Conservation (phyloP, 1,140 invertebrate species). For the Drosophila rhopaloa region DNA sequence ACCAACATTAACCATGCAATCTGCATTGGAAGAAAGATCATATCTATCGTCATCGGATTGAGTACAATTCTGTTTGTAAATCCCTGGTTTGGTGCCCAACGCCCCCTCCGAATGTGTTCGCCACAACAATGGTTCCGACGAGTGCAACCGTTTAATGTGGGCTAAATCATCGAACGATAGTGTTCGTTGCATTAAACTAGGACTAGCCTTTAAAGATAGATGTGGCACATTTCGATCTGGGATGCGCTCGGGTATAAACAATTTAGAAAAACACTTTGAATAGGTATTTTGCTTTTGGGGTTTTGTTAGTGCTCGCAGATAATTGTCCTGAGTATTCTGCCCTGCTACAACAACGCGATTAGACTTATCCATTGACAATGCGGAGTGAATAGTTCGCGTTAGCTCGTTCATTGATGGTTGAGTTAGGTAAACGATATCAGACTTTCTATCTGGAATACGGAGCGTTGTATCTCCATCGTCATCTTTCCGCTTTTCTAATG, state of each 20-base stretch:
- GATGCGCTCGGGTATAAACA: no score
- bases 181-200: background rate
- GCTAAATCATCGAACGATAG: conserved; percentile 1
- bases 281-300: background rate
- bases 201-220: background rate
- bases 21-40: background rate
- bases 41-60: background rate
- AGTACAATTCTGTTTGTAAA: background rate
- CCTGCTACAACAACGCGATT: background rate
- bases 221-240: background rate
- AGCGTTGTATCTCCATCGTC: background rate
- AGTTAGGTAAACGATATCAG: background rate
- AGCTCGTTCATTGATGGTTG: conserved; percentile 33
- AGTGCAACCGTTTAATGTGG: background rate
- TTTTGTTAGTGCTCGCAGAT: background rate
- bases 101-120: conserved; percentile 9
- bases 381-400: background rate
- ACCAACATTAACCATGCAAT: background rate
- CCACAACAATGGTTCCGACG: background rate
- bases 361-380: background rate
- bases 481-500: background rate
- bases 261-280: no score
- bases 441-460: background rate
- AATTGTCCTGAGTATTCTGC: background rate
- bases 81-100: background rate